Evolutionary conservation across 2,888 invertebrate genomes (phyloP), one percentile per base, ranked within the genome.

Genomic region (Coelopa pilipes): DNA sequence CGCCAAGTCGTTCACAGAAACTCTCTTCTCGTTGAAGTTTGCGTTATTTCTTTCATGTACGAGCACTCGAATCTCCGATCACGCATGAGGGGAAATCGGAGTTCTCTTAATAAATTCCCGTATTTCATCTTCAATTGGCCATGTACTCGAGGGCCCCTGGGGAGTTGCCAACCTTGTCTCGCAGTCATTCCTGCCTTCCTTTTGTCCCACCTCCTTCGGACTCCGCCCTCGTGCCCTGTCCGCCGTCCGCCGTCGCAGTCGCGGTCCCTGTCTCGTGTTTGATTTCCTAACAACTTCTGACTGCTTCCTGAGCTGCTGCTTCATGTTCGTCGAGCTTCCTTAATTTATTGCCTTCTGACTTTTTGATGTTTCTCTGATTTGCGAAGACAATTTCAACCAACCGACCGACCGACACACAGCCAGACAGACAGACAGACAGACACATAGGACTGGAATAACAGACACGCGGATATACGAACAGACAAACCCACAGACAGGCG

Each of bases 341-440:
- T 82, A 82, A 82, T 82, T 82, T 82, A 82, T 82, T 79, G 81
- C 82, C 81, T 77, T 79, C 80, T 81, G 80, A 82, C 82, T 82
- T 80, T 80, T 62, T 66, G 70, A 66, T 70, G 66, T 70, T 66
- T 63, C 60, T 55, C 59, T 63, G 71, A 72, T 72, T 71, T 57
- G 50, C 63, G 10, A 57, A 70, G 66, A 67, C 72, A 71, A 50
- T 70, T 70, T 47, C 34, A 47, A 4, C n/a, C 57, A 17, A 57
- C 19, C 57, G 11, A 15, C 19, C 17, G 19, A n/a, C 57, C 17
- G 45, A 17, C 70, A 60, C 1, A 62, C 45, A 17, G 53, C 50
- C 67, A 21, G 13, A 50, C 50, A 34, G 53, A 15, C 67, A 2
- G 21, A 9, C 11, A 17, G 3, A 21, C 24, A 12, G 62, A 7